These are phyloP conservation scores for Ceratina calcarata DNA, from an alignment of 1,140 invertebrate genomes.

Conservation along the genomic window DNA sequence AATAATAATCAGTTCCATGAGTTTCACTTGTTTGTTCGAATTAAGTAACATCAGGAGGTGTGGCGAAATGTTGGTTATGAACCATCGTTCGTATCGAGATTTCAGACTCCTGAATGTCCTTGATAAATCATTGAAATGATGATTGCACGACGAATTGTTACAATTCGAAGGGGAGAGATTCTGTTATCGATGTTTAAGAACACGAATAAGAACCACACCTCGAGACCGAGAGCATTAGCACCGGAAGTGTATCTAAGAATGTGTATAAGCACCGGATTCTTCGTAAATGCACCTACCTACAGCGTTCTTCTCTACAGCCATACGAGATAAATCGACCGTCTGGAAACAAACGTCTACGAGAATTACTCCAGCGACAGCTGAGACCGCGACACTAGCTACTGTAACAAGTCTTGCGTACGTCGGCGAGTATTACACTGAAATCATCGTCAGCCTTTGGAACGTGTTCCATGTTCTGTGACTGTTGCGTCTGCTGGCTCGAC, in stretches of 20 bases:
- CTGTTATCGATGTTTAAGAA: neutral
- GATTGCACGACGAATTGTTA: no score
- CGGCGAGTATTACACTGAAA: constrained; percentile 91
- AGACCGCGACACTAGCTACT: constrained; percentile 83
- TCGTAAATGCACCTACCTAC: constrained; percentile 16
- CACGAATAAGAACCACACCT: neutral
- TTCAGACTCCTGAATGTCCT: no score
- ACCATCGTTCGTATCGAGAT: no score
- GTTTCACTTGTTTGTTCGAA: no score
- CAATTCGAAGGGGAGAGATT: no score
- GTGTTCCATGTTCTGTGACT: constrained; percentile 76
- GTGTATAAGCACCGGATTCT: constrained; percentile 49
- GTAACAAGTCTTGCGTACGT: constrained; percentile 92
- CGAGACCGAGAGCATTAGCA: neutral
- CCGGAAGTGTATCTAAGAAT: constrained; percentile 19
- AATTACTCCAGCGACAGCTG: neutral
- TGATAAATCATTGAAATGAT: no score
- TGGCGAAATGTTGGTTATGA: no score
- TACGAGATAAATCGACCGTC: neutral
- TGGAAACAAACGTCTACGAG: constrained; percentile 6
- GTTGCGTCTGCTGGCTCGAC: constrained; percentile 69
- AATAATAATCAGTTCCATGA: no score
- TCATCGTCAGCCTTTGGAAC: constrained; percentile 87
- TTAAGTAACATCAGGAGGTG: no score
- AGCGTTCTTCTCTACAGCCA: constrained; percentile 14